Percentiles rank a stretch among this genome's conserved stretches.
These are phyloP conservation scores for Struthidea cinerea DNA, from an alignment of 2,113 vertebrate genomes.

Conservation along the genomic window DNA sequence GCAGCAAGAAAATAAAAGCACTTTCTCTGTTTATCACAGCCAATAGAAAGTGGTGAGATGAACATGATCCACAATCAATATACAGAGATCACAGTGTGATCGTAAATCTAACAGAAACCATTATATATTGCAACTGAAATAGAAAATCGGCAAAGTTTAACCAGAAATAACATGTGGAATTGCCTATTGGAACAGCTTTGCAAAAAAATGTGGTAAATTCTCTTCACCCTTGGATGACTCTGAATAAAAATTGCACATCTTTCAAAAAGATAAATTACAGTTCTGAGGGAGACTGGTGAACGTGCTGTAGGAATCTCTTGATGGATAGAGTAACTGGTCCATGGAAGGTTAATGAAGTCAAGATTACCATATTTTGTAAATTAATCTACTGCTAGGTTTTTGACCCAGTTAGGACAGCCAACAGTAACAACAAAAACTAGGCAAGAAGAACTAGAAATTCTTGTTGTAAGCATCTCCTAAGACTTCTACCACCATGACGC, in stretches of 20 bases:
- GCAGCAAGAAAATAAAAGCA: neutral
- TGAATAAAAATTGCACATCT: neutral
- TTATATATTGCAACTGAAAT: neutral
- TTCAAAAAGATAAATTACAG: neutral
- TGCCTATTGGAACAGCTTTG: neutral
- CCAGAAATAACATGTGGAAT: neutral
- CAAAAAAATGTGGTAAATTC: neutral
- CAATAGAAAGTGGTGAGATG: neutral
- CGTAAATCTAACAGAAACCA: neutral
- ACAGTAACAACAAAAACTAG: neutral
- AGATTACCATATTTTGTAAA: neutral
- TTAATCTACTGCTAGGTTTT: neutral
- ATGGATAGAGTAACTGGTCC: neutral
- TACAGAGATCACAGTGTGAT: neutral
- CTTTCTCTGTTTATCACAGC: neutral
- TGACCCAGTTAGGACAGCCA: neutral
- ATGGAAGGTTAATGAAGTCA: neutral
- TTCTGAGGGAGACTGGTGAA: neutral
- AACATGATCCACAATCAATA: neutral
- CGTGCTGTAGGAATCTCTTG: neutral
- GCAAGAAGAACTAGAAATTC: neutral
- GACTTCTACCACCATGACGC: neutral
- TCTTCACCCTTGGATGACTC: neutral
- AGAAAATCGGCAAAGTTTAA: neutral
- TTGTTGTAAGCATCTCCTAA: neutral